A percentile compares a stretch with the other conserved stretches of the same genome.
Conservation (phyloP, 2,113 vertebrate species). For the Corythoichthys haematopterus region DNA sequence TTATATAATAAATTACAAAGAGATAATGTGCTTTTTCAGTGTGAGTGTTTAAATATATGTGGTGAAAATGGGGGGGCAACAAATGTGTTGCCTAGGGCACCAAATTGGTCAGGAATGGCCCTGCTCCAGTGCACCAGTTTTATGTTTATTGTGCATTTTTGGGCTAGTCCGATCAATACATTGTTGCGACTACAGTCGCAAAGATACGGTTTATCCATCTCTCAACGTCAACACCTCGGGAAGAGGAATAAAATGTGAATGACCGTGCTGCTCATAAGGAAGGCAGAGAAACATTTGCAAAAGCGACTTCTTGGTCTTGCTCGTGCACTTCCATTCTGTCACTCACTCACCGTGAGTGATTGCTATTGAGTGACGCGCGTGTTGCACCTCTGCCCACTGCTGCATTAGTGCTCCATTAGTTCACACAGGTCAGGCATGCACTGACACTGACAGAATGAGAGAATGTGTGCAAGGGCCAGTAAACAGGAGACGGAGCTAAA, state of each 20-base stretch:
- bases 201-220: neutral
- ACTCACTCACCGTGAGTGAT: conserved; percentile 1
- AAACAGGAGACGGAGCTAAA: neutral
- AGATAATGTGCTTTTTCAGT: too few species aligned
- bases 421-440: neutral
- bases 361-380: neutral
- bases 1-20: too few species aligned
- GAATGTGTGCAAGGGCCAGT: neutral
- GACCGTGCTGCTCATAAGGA: neutral
- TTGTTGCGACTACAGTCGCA: too few species aligned
- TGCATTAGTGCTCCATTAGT: neutral
- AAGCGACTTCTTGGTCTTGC: neutral
- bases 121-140: too few species aligned
- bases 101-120: too few species aligned
- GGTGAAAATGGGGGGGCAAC: too few species aligned
- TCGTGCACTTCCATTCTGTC: neutral
- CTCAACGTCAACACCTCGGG: neutral
- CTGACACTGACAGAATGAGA: neutral
- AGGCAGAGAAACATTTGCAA: neutral
- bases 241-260: neutral
- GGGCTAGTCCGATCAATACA: too few species aligned
- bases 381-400: neutral
- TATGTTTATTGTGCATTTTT: too few species aligned
- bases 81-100: too few species aligned
- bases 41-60: too few species aligned